Evolutionary conservation across 2,113 vertebrate species (phyloP).

Genomic region (Hemichromis elongatus): DNA sequence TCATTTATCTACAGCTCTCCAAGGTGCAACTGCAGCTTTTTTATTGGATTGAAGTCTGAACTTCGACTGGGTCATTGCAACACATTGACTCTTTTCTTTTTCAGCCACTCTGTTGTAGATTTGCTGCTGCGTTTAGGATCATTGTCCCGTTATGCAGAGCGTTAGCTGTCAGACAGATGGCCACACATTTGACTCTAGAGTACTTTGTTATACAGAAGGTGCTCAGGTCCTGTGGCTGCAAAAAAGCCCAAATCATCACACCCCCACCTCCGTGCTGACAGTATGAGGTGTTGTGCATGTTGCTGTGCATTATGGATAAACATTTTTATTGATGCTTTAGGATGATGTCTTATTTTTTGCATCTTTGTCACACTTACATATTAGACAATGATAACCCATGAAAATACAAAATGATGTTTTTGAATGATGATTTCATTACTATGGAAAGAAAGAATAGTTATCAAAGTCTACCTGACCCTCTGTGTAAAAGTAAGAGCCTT

Average conservation of each 20-base stretch:
- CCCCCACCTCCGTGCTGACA: neutral
- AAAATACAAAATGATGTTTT: neutral
- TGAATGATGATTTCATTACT: neutral
- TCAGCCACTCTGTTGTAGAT: neutral
- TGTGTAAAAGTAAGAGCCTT: fast-evolving
- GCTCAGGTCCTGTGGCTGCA: neutral
- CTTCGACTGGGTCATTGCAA: neutral
- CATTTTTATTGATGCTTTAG: neutral
- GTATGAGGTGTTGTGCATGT: neutral
- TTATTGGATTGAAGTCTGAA: neutral
- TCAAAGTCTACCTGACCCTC: neutral
- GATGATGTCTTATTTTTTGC: neutral
- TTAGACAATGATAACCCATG: neutral
- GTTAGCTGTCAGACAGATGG: neutral
- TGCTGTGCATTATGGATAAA: neutral
- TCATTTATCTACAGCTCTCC: neutral
- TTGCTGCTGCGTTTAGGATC: neutral
- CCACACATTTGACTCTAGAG: neutral
- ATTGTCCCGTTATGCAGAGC: neutral
- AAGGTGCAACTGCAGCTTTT: neutral
- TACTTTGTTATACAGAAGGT: neutral
- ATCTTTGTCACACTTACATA: neutral
- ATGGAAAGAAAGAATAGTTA: neutral
- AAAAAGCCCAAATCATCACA: neutral
- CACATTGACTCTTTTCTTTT: neutral